Evolutionary conservation across 2,113 vertebrate genomes (phyloP), one percentile per base, ranked within the genome.

Genomic region (Ciconia boyciana): DNA sequence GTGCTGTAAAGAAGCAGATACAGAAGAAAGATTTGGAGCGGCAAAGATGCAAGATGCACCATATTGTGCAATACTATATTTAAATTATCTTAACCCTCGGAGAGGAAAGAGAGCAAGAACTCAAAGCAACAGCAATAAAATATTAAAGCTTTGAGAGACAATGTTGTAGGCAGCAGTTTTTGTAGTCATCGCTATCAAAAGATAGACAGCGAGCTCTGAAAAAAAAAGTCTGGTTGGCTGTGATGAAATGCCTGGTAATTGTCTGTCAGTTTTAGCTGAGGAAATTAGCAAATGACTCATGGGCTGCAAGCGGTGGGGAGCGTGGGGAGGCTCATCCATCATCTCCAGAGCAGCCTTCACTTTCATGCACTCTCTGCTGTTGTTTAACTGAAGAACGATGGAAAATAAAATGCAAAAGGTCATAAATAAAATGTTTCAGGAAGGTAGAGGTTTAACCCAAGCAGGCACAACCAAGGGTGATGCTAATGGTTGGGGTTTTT

Each of bases 201-300:
- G 58, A 86, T 22, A 65, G 83, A 51, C 79, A 72, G 78, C 1
- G 16, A 83, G 79, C 44, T 80, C 54, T 48, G 54, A 10, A 46
- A 24, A 26, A 60, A 70, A 41, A 68, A 39, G 2, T 64, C 62
- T 19, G 3, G 6, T 83, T 76, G 84, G 20, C 78, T 51, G 71
- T 77, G 66, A 83, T 93, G 90, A 91, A 93, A 66, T 66, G 88
- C 72, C 13, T 2, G 83, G 85, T 83, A 80, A 93, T 87, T 92
- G 66, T 80, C 92, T 92, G 96, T 92, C 95, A 90, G 49, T 60
- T 95, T 93, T 89, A 93, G 72, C 88, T 51, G 85, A 95, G 79
- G 69, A 89, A 96, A 92, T 96, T 83, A 95, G 89, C 64, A 81
- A 86, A 81, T 93, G 68, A 94, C 71, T 97, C 83, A 74, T 1